Conservation (phyloP, 2,888 invertebrate species). For the Andrena chrysosceles region DNA sequence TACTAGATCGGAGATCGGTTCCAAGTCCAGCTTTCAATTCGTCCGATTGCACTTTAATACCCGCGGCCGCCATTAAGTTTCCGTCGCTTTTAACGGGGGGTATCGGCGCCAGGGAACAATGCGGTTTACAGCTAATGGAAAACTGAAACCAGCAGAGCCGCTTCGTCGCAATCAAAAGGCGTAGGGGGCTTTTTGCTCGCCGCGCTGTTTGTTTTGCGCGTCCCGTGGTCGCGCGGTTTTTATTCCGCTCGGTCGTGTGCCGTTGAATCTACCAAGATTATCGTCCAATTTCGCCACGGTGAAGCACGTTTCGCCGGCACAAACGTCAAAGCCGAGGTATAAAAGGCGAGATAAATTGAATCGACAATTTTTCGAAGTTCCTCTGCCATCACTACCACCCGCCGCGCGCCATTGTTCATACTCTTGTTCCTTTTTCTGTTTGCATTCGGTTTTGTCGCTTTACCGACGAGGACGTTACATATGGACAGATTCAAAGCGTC, state of each 20-base stretch:
- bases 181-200: constrained; percentile 44
- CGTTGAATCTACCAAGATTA: constrained; percentile 48
- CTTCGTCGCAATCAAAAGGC: constrained; percentile 35
- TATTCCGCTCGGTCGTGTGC: background rate
- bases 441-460: background rate
- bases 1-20: constrained; percentile 37
- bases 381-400: too few relatives aligned
- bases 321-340: background rate
- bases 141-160: constrained; percentile 33
- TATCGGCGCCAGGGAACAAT: constrained; percentile 34
- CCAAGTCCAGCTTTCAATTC: constrained; percentile 37
- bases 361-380: background rate
- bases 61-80: constrained; percentile 50
- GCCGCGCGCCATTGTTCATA: too few relatives aligned
- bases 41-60: constrained; percentile 52
- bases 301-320: background rate
- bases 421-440: background rate
- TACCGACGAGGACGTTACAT: background rate
- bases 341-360: constrained; percentile 28
- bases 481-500: too few relatives aligned
- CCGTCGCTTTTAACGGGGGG: constrained; percentile 41
- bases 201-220: constrained; percentile 43
- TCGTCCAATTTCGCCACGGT: constrained; percentile 28
- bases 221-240: constrained; percentile 15
- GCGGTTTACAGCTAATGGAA: constrained; percentile 57